Evolutionary conservation across 2,113 vertebrate species (phyloP).

Genomic region (Mesoclemmys tuberculata): DNA sequence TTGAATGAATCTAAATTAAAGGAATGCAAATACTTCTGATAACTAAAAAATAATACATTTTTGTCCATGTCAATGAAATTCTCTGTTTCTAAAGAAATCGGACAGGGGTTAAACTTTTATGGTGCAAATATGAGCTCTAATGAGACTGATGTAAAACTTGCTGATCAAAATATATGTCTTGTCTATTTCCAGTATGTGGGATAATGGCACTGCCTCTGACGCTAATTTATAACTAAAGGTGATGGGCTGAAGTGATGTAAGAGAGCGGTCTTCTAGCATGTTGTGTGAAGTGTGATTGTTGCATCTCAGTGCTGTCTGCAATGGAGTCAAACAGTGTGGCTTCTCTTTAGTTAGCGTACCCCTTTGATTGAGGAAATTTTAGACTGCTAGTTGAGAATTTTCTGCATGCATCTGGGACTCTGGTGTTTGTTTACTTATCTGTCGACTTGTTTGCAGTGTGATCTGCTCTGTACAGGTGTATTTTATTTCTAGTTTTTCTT

Average conservation of each 20-base stretch:
- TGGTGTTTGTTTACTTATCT: not conserved
- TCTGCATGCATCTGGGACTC: not conserved
- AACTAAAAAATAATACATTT: not conserved
- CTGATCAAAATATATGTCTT: not conserved
- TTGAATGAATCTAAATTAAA: not conserved
- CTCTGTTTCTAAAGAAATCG: not conserved
- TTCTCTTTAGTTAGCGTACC: not conserved
- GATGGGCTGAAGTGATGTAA: not conserved
- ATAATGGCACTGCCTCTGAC: rapidly evolving
- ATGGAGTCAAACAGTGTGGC: rapidly evolving
- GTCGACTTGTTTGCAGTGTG: not conserved
- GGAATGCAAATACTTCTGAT: not conserved
- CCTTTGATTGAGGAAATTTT: rapidly evolving
- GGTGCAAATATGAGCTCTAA: rapidly evolving
- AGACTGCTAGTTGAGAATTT: not conserved
- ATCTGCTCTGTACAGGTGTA: not conserved
- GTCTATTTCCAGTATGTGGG: not conserved
- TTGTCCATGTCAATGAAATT: rapidly evolving
- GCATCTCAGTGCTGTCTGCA: not conserved
- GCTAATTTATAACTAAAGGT: not conserved
- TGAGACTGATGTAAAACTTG: not conserved
- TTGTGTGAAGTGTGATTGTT: not conserved
- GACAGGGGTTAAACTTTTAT: not conserved
- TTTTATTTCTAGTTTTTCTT: not conserved
- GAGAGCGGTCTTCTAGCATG: not conserved